Conservation (phyloP, 92 coral and sea anemone species). For the Porites cylindrica region DNA sequence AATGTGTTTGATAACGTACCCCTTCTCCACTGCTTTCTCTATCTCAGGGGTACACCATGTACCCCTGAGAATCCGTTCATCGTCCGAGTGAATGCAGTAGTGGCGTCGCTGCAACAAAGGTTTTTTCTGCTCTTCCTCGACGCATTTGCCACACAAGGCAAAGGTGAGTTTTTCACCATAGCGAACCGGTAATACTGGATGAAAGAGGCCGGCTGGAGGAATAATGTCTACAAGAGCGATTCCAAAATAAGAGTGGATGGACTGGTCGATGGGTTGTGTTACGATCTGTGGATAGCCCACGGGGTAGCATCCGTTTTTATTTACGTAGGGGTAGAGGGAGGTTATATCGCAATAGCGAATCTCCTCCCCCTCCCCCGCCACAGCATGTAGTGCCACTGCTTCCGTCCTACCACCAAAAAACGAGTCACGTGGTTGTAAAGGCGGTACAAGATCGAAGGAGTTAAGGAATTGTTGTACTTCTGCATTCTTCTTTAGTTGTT, state of each 20-base stretch:
- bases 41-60: constrained; percentile 25
- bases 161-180: not conserved
- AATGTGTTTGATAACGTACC: too few relatives aligned
- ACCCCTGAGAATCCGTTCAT: not conserved
- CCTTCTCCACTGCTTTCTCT: not conserved
- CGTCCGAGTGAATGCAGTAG: not conserved
- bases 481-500: accelerated
- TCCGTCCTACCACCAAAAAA: not conserved
- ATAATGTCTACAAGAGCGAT: not conserved
- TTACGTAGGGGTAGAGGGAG: constrained; percentile 1
- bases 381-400: accelerated
- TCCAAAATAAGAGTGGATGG: not conserved
- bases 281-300: too few relatives aligned
- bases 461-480: not conserved
- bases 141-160: not conserved
- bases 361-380: not conserved
- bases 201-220: not conserved
- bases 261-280: too few relatives aligned
- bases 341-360: not conserved
- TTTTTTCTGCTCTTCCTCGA: not conserved
- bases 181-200: not conserved
- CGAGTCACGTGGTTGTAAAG: not conserved
- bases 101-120: not conserved
- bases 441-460: not conserved
- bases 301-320: not conserved